These are phyloP conservation scores for Eutolmus rufibarbis DNA, from an alignment of 2,888 invertebrate genomes.

Conservation along the genomic window DNA sequence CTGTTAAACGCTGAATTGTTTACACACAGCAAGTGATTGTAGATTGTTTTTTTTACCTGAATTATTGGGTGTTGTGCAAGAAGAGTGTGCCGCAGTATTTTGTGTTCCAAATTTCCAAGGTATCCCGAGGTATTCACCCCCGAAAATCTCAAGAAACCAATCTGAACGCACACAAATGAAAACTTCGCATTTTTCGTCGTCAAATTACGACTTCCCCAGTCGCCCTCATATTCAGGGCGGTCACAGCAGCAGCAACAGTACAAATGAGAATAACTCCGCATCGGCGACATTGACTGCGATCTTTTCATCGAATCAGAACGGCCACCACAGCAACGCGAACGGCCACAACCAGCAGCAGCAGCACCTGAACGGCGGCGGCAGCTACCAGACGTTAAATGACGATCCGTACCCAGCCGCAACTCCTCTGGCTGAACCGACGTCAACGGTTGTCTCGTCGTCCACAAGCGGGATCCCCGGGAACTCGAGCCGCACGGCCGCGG, in stretches of 20 bases:
- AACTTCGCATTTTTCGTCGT: constrained; percentile 55
- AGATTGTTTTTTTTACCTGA: not conserved
- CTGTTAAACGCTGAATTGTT: not conserved
- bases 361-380: constrained; percentile 39
- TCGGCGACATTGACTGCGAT: constrained; percentile 33
- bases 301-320: constrained; percentile 41
- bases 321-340: constrained; percentile 30
- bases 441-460: constrained; percentile 37
- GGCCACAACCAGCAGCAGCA: constrained; percentile 42
- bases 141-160: constrained; percentile 14
- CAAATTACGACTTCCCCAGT: constrained; percentile 55
- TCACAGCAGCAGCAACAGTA: constrained; percentile 48
- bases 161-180: constrained; percentile 52
- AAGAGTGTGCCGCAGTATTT: not conserved
- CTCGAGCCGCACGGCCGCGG: not conserved
- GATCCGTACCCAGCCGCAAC: constrained; percentile 35
- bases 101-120: not conserved
- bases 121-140: constrained; percentile 2
- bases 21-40: not conserved
- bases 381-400: constrained; percentile 45
- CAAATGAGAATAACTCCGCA: constrained; percentile 27
- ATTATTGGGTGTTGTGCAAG: not conserved
- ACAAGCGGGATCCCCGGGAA: not conserved
- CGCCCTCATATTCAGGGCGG: constrained; percentile 54
- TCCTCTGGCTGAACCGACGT: constrained; percentile 42